These are phyloP conservation scores for Artemia franciscana DNA, from an alignment of 1,140 invertebrate genomes.

Conservation along the genomic window DNA sequence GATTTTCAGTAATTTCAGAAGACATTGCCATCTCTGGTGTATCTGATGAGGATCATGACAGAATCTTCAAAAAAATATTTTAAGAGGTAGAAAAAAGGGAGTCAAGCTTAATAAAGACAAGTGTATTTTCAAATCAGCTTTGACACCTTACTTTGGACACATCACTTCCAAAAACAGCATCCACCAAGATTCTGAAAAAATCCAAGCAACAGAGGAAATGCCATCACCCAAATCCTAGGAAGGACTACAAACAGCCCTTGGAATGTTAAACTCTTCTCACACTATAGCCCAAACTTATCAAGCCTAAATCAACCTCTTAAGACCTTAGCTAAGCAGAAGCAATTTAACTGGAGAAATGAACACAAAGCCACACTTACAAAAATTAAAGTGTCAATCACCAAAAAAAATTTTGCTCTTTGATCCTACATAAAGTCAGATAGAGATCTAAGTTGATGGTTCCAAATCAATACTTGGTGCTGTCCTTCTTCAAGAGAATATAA, in stretches of 20 bases:
- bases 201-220: not conserved
- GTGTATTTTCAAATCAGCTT: not conserved
- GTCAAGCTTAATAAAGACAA: not conserved
- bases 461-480: too few relatives aligned
- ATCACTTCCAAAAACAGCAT: not conserved
- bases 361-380: too few relatives aligned
- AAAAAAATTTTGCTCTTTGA: too few relatives aligned
- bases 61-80: not conserved
- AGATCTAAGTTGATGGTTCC: too few relatives aligned
- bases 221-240: not conserved
- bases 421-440: too few relatives aligned
- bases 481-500: too few relatives aligned
- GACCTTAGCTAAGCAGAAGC: too few relatives aligned
- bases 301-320: too few relatives aligned
- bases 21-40: too few relatives aligned
- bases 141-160: not conserved
- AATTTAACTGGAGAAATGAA: too few relatives aligned
- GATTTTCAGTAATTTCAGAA: not conserved
- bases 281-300: not conserved
- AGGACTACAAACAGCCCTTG: not conserved
- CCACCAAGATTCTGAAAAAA: not conserved
- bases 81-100: not conserved
- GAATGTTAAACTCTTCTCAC: not conserved
- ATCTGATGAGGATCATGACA: not conserved
- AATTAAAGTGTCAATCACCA: too few relatives aligned